Base-by-base conservation (phyloP, 2,888 invertebrate species). In the Mythimna lalbum region DNA sequence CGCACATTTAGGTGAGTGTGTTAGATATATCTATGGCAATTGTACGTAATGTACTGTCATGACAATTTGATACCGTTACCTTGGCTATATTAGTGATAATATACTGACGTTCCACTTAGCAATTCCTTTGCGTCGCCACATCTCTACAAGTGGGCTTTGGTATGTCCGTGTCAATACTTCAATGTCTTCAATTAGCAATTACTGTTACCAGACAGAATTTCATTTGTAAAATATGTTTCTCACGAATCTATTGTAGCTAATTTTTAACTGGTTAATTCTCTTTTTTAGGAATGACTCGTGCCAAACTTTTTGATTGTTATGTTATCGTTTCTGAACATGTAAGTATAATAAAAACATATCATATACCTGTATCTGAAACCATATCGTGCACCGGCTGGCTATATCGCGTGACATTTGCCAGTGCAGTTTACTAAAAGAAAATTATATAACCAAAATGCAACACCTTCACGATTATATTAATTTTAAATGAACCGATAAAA, bases 41-140 rank as follows among this genome's bases (percentile, higher is more conserved):
- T 71, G 72, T 71, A 71, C 66, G 53, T 81, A 81, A 81, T 71
- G 71, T 69, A 78, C 73, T 66, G 80, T 79, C 80, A 81, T 78
- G 84, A 84, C 80, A 85, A 89, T 90, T 87, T 87, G 73, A 82
- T 85, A 88, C 92, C 90, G 90, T 90, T 92, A 90, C 81, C 69
- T 80, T 76, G 76, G 68, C 69, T 75, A 84, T 84, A 88, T 83
- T 84, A 80, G 87, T 87, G 86, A 87, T 90, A 91, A 89, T 88
- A 86, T 87, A 86, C 85, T 77, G 63, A 69, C 84, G 86, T 81
- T 78, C 89, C 73, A 89, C 87, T 87, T 90, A 79, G 79, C 65
- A 63, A 61, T 72, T 69, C 64, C 59, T 79, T 73, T 56, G 63
- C 68, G 52, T 33, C 62, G 23, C 14, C 63, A 55, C 66, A 69